These are phyloP conservation scores for Mormyrus proboscirostris DNA, from an alignment of 2,797 vertebrate species.

Conservation along the genomic window DNA sequence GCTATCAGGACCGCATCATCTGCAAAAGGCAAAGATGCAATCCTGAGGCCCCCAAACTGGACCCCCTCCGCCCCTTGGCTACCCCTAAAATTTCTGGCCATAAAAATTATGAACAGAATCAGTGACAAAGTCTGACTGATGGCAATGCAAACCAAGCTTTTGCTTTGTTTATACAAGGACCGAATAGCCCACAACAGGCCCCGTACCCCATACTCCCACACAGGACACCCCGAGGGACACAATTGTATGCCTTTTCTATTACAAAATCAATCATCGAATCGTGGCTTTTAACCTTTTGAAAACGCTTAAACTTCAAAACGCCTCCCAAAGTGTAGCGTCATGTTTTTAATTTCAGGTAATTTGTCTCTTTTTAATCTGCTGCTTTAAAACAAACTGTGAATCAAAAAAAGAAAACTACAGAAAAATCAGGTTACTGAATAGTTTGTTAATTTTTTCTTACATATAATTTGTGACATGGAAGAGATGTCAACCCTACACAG, in stretches of 20 bases:
- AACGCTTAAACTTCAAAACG: background rate
- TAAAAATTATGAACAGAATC: background rate
- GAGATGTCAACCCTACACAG: background rate
- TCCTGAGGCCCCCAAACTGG: background rate
- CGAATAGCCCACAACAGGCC: background rate
- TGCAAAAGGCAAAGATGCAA: background rate
- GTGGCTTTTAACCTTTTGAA: background rate
- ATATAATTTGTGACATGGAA: background rate
- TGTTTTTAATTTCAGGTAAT: background rate
- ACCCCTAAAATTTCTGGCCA: background rate
- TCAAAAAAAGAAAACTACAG: background rate
- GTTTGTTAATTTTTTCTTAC: background rate
- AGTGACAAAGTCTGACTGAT: background rate
- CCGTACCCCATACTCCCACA: background rate
- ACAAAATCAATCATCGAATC: background rate
- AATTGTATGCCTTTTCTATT: background rate
- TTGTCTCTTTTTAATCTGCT: background rate
- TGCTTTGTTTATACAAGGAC: background rate
- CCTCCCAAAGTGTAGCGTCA: background rate
- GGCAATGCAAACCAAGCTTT: background rate
- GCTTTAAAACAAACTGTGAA: background rate
- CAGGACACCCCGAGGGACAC: background rate
- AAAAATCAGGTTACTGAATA: background rate
- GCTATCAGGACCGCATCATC: background rate
- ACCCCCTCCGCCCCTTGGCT: background rate